Percentiles rank a stretch among this genome's conserved stretches.
These are phyloP conservation scores for Siniperca chuatsi DNA, from an alignment of 2,113 vertebrate species.

Conservation along the genomic window DNA sequence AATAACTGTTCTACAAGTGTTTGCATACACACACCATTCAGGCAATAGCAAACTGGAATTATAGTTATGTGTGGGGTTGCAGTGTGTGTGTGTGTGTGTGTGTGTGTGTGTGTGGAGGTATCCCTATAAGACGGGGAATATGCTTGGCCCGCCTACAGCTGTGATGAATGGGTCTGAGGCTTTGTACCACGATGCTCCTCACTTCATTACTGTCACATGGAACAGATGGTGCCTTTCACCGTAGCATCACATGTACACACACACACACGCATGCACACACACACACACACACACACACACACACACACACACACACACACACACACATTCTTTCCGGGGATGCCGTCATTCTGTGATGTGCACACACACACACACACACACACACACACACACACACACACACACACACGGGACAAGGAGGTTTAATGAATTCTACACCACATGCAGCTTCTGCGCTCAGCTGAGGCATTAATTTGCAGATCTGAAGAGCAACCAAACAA, in stretches of 20 bases:
- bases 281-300: constrained; percentile 40
- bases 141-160: constrained; percentile 82
- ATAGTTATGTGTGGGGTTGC: constrained; percentile 15
- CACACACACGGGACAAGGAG: constrained; percentile 55
- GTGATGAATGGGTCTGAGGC: constrained; percentile 83
- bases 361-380: constrained; percentile 38
- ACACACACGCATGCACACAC: constrained; percentile 51
- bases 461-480: constrained; percentile 82
- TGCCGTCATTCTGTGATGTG: constrained; percentile 64
- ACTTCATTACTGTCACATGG: constrained; percentile 88
- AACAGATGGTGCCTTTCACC: constrained; percentile 89
- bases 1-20: constrained; percentile 54
- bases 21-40: constrained; percentile 34
- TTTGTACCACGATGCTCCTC: constrained; percentile 85
- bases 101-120: constrained; percentile 73
- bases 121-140: constrained; percentile 83
- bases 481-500: constrained; percentile 81
- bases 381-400: constrained; percentile 30
- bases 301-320: constrained; percentile 34
- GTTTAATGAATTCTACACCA: constrained; percentile 82
- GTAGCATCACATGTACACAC: constrained; percentile 72
- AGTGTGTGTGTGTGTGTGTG: constrained; percentile 6
- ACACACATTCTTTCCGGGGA: constrained; percentile 61
- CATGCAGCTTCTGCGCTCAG: constrained; percentile 73
- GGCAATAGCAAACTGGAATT: constrained; percentile 12